Base-by-base conservation (phyloP, 2,113 vertebrate genomes). In the Pyrgilauda ruficollis region DNA sequence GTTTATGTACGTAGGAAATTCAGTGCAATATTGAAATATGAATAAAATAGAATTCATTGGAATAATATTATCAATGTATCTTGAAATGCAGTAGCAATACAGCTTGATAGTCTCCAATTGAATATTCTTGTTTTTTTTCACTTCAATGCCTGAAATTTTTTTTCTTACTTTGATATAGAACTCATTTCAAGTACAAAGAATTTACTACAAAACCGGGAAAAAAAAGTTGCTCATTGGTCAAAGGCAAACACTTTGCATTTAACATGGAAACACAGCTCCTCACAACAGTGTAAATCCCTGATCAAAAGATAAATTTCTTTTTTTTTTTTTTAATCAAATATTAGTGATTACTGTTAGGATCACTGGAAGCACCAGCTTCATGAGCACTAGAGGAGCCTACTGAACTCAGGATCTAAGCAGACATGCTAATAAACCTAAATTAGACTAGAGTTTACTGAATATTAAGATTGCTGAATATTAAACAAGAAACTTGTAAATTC, bases 341-440 rank as follows among this genome's bases (percentile, higher is more conserved):
- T 93, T 94, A 90, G 92, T 80, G 63, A 70, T 93, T 83, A 63
- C 43, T 55, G 61, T 69, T 85, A 91, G 50, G 31, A 88, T 85
- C 41, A 53, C 47, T 79, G 78, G 44, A 91, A 85, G 88, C 69
- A 69, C 6, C 58, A 73, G 41, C 39, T 84, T 59, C 41, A 37
- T 4, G 30, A 77, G 39, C 2, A 1, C 59, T 87, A 6, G 2
- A 80, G 82, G 8, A 89, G 50, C 46, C 26, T 56, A 21, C 7
- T 85, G 72, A 85, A 76, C 67, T 39, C 70, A 41, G 39, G 39
- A 67, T 74, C 33, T 81, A 33, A 80, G 50, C 23, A 80, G 23
- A 55, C 59, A 28, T 39, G 22, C 7, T 93, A 83, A 88, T 67
- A 84, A 88, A 9, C 33, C 47, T 59, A 72, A 88, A 90, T 67